phyloP scores from a whole-genome alignment of 1,140 invertebrate species.

The Drosophila azteca region DNA sequence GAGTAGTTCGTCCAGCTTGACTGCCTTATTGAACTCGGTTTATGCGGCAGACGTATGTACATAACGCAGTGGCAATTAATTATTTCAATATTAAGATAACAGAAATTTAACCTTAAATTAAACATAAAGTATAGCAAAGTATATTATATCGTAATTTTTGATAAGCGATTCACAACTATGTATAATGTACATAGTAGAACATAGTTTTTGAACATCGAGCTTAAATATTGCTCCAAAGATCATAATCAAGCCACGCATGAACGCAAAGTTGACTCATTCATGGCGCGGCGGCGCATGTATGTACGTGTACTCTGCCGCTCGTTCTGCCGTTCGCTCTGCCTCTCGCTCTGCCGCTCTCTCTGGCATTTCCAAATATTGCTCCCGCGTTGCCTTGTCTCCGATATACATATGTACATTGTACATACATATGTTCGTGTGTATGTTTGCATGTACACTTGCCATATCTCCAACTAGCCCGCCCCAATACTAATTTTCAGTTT shows the following conservation, averaged over 20 bases:
- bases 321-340: not conserved
- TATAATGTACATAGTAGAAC: no score
- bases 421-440: no score
- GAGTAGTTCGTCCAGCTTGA: slow-evolving; percentile 2
- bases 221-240: not conserved
- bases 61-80: not conserved
- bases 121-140: no score
- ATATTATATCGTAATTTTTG: not conserved
- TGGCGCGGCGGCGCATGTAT: not conserved
- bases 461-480: slow-evolving; percentile 54
- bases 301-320: not conserved
- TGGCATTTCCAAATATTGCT: not conserved
- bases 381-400: not conserved
- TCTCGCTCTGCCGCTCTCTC: slow-evolving; percentile 3
- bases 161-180: not conserved
- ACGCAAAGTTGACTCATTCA: slow-evolving; percentile 33
- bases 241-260: slow-evolving; percentile 10
- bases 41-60: slow-evolving; percentile 7
- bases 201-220: no score
- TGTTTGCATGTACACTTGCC: slow-evolving; percentile 16
- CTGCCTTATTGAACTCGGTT: slow-evolving; percentile 22
- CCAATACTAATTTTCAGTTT: slow-evolving; percentile 82
- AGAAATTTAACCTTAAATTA: no score
- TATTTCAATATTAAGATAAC: not conserved
- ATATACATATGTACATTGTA: no score